Evolutionary conservation across 2,888 invertebrate species (phyloP).

Genomic region (Clitarchus hookeri): DNA sequence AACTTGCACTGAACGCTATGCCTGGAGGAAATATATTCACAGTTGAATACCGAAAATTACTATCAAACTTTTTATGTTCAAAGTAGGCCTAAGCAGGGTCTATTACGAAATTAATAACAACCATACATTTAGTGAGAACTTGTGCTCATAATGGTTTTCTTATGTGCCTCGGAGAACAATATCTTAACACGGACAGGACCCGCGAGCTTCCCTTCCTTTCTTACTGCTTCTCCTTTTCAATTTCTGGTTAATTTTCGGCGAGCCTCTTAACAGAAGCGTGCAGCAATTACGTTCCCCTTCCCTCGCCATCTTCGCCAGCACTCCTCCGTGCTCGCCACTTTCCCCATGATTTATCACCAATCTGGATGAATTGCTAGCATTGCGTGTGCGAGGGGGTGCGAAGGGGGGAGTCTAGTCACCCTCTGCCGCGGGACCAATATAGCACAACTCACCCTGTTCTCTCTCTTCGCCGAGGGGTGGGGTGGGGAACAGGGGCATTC

Average conservation of each 20-base stretch:
- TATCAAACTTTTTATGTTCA: too few species aligned
- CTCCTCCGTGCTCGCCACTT: not conserved
- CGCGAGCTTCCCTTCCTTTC: not conserved
- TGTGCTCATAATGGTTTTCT: not conserved
- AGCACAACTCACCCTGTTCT: not conserved
- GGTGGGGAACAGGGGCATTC: not conserved
- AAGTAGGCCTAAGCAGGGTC: too few species aligned
- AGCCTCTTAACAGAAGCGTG: conserved; percentile 21
- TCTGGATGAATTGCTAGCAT: conserved; percentile 4
- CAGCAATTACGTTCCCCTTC: not conserved
- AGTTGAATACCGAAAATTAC: too few species aligned
- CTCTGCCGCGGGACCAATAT: not conserved
- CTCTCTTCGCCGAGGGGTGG: not conserved
- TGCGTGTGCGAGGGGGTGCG: not conserved
- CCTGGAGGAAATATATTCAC: too few species aligned
- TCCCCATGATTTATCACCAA: conserved; percentile 25
- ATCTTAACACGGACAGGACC: too few species aligned
- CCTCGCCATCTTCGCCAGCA: not conserved
- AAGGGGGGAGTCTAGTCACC: not conserved
- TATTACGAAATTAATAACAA: too few species aligned
- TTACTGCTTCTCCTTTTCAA: not conserved
- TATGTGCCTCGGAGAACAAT: not conserved
- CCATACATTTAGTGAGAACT: not conserved
- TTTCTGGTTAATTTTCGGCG: conserved; percentile 27
- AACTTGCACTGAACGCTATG: too few species aligned